These are phyloP conservation scores for Limenitis arthemis DNA, from an alignment of 2,888 invertebrate genomes.

Conservation along the genomic window DNA sequence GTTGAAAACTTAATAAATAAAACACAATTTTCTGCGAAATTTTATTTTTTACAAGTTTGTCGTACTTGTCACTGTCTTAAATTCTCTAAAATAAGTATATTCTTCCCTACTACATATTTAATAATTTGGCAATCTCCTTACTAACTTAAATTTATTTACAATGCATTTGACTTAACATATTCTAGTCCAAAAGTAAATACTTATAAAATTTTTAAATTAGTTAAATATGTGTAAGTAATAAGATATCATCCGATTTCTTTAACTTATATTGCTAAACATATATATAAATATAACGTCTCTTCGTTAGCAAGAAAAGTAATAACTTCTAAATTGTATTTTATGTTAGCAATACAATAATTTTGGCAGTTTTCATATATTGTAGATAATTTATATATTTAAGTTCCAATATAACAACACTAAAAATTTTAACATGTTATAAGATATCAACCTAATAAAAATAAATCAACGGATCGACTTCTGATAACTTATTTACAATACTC, in stretches of 20 bases:
- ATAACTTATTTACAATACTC: too few species aligned
- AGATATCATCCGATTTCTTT: not conserved
- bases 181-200: not conserved
- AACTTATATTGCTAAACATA: not conserved
- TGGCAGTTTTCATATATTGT: slow-evolving; percentile 8
- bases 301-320: too few species aligned
- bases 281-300: not conserved
- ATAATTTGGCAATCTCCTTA: slow-evolving; percentile 1
- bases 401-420: not conserved
- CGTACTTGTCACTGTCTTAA: slow-evolving; percentile 30
- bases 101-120: slow-evolving; percentile 21
- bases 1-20: not conserved
- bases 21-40: slow-evolving; percentile 30
- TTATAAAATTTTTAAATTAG: not conserved
- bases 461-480: too few species aligned
- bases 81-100: slow-evolving; percentile 42
- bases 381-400: slow-evolving; percentile 2
- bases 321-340: not conserved
- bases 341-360: not conserved
- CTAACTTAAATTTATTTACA: slow-evolving; percentile 14
- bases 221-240: not conserved
- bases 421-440: too few species aligned
- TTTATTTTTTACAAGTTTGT: slow-evolving; percentile 42
- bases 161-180: not conserved
- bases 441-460: too few species aligned